A percentile compares a stretch with the other conserved stretches of the same genome.
Evolutionary conservation across 2,797 vertebrate species (phyloP).

Genomic region (Rousettus madagascariensis): DNA sequence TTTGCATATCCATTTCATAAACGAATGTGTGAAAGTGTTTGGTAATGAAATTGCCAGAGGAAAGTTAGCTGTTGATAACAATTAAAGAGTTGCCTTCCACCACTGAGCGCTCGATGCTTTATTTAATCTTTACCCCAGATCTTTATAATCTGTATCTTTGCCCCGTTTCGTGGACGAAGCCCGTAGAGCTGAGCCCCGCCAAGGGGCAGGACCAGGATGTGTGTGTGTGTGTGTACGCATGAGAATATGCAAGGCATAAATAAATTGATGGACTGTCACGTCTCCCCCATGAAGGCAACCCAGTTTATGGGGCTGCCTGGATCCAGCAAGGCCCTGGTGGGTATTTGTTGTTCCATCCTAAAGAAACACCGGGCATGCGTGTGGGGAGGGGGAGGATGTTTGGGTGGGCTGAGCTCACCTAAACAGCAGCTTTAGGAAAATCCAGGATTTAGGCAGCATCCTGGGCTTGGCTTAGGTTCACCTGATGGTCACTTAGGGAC

Average conservation of each 20-base stretch:
- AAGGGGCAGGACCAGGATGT: neutral
- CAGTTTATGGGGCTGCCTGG: accelerated
- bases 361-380: neutral
- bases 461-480: neutral
- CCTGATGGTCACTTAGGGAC: neutral
- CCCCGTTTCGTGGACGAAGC: neutral
- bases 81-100: neutral
- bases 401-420: neutral
- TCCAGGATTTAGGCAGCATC: neutral
- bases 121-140: neutral
- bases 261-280: accelerated
- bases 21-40: conserved; percentile 29
- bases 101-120: neutral
- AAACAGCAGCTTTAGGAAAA: neutral
- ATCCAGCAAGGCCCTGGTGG: neutral
- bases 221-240: too few relatives aligned
- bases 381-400: accelerated
- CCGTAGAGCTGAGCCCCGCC: neutral
- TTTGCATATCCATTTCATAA: neutral
- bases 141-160: neutral
- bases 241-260: neutral
- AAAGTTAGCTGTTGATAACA: neutral
- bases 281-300: neutral
- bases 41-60: neutral
- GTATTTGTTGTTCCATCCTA: neutral